These are phyloP conservation scores for Drosophila pectinifera DNA, from an alignment of 1,140 invertebrate genomes.

Conservation along the genomic window DNA sequence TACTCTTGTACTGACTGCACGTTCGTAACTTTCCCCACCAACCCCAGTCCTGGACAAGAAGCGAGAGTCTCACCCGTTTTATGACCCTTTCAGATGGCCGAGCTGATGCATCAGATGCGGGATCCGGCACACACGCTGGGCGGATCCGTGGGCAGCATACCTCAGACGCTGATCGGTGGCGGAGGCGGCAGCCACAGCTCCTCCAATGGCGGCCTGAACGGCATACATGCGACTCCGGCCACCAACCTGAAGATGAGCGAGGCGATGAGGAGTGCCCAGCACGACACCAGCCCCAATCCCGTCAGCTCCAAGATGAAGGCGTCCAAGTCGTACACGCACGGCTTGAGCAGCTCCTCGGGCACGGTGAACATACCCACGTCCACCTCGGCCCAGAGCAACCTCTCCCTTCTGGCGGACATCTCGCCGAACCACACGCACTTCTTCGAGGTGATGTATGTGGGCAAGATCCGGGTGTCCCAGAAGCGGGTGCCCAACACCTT, in stretches of 20 bases:
- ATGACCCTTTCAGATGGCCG: conserved; percentile 74
- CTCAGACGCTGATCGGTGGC: conserved; percentile 76
- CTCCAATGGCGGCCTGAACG: conserved; percentile 62
- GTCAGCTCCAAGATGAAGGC: conserved; percentile 81
- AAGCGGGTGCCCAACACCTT: conserved; percentile 94
- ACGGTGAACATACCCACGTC: conserved; percentile 83
- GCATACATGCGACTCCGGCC: conserved; percentile 77
- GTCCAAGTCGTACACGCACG: conserved; percentile 84
- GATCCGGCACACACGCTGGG: conserved; percentile 83
- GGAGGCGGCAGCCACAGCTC: conserved; percentile 33
- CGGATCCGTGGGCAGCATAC: conserved; percentile 83
- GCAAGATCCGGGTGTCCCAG: conserved; percentile 93
- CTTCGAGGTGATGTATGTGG: conserved; percentile 94
- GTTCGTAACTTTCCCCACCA: conserved; percentile 13
- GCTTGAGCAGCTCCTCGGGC: conserved; percentile 80
- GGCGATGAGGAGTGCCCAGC: conserved; percentile 75
- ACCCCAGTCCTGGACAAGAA: conserved; percentile 1
- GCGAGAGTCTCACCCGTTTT: conserved; percentile 12
- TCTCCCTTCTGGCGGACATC: conserved; percentile 90
- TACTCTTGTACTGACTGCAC: conserved; percentile 44
- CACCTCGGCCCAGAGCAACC: conserved; percentile 78
- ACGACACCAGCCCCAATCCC: conserved; percentile 82
- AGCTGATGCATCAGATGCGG: conserved; percentile 85
- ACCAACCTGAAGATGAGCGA: conserved; percentile 82
- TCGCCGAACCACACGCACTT: conserved; percentile 94